These are phyloP conservation scores for Drosophila cracens DNA, from an alignment of 2,888 invertebrate species.

Conservation along the genomic window DNA sequence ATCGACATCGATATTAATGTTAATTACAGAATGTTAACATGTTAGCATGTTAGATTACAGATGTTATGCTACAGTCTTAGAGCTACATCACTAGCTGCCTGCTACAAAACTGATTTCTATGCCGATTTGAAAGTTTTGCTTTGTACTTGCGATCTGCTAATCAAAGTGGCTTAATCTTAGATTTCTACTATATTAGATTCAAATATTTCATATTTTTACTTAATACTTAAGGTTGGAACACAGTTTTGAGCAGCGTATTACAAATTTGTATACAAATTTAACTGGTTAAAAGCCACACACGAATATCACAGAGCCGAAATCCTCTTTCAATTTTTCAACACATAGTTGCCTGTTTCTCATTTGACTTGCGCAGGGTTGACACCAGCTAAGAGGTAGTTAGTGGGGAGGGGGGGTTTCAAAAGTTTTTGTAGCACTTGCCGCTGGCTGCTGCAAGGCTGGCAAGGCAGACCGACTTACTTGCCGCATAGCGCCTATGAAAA, in stretches of 20 bases:
- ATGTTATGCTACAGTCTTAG: no score
- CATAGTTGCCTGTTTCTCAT: slow-evolving; percentile 57
- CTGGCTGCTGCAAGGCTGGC: slow-evolving; percentile 21
- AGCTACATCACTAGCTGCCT: no score
- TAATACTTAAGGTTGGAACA: not conserved
- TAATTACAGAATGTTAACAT: no score
- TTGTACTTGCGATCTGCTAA: not conserved
- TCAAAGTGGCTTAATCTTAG: not conserved
- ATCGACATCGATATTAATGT: no score
- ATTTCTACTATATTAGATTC: not conserved
- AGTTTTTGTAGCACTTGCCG: slow-evolving; percentile 58
- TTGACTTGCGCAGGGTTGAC: slow-evolving; percentile 64
- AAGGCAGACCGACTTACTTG: slow-evolving; percentile 14
- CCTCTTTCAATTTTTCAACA: slow-evolving; percentile 40
- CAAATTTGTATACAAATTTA: slow-evolving; percentile 16
- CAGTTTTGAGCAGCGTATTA: not conserved
- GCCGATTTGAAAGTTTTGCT: no score
- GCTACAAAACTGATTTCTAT: no score
- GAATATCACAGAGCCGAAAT: not conserved
- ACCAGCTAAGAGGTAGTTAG: slow-evolving; percentile 11
- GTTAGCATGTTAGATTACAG: no score
- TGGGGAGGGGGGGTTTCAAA: slow-evolving; percentile 26
- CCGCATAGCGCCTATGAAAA: slow-evolving; percentile 66
- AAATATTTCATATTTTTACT: not conserved
- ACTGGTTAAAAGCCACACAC: slow-evolving; percentile 27